Evolutionary conservation across 2,888 invertebrate genomes (phyloP).

Genomic region (Pseudococcus longispinus): DNA sequence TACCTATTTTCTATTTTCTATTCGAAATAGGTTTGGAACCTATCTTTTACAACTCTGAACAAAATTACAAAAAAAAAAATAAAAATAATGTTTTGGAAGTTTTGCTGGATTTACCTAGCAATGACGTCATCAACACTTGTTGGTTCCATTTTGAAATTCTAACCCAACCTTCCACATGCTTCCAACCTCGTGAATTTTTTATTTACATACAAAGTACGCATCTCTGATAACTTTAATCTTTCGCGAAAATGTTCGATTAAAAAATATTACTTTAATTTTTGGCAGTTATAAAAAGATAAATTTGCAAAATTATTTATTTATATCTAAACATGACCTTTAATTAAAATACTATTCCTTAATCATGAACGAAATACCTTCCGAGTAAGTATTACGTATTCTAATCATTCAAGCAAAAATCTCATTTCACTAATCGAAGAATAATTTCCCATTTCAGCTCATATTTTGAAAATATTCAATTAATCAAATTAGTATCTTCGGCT

Average conservation of each 20-base stretch:
- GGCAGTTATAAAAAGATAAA: background rate
- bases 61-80: too few species aligned
- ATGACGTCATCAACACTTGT: background rate
- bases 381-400: background rate
- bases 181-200: background rate
- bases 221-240: too few species aligned
- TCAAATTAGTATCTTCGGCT: constrained; percentile 31
- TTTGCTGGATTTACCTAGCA: too few species aligned
- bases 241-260: too few species aligned
- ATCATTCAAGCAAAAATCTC: background rate
- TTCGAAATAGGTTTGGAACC: too few species aligned
- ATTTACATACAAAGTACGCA: background rate
- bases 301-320: background rate
- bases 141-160: background rate
- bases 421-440: background rate
- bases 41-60: too few species aligned
- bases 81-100: too few species aligned
- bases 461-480: constrained; percentile 35
- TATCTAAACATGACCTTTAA: background rate
- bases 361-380: background rate
- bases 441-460: constrained; percentile 1
- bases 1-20: too few species aligned
- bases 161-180: too few species aligned
- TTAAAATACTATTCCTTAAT: background rate
- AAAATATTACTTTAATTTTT: too few species aligned